Base-by-base conservation (phyloP, 2,888 invertebrate species). In the Drosophila planitibia region DNA sequence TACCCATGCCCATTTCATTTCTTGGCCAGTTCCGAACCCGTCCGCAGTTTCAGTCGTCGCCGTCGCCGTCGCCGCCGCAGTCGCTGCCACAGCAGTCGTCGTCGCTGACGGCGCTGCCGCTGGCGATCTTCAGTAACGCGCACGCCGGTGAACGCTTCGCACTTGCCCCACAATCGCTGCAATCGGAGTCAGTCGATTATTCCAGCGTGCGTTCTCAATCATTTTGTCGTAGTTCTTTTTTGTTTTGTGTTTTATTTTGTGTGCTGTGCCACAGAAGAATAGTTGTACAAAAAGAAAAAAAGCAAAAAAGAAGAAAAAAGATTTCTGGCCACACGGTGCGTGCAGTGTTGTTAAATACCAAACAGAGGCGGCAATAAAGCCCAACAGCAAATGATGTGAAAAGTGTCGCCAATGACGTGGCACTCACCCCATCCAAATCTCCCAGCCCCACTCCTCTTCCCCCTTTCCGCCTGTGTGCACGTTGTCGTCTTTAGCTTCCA, bases 61-160 rank as follows among this genome's bases (percentile, higher is more conserved):
- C 28, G 32, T n/a, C 41, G 41, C 12, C 60, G 53, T 25, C 65
- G 57, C 74, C 7, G 70, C 54, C 51, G 55, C 57, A 5, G 59
- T 61, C 19, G 19, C 68, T 14, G 63, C 35, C 28, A 22, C 55
- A 19, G 62, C 37, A 22, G 22, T 35, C 19, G 53, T 47, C 22
- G 58, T 53, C 22, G 47, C 57, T 30, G 67, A 37, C 37, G 70
- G 19, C 33, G 59, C 55, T 52, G 68, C 49, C 60, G 70, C 73
- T 68, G 73, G 66, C 72, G 88, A 88, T 87, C 79, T 85, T 87
- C 85, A 87, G 86, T 87, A 87, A 80, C 74, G 83, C 85, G 87
- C 80, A 77, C 80, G 88, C 89, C 87, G 86, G 86, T 87, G 86
- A 89, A 82, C 87, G 87, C 83, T 85, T 76, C 88, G 78, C 86